Evolutionary conservation across 2,797 vertebrate species (phyloP), one percentile per base, ranked within the genome.

Genomic region (Phrynocephalus guinanensis): DNA sequence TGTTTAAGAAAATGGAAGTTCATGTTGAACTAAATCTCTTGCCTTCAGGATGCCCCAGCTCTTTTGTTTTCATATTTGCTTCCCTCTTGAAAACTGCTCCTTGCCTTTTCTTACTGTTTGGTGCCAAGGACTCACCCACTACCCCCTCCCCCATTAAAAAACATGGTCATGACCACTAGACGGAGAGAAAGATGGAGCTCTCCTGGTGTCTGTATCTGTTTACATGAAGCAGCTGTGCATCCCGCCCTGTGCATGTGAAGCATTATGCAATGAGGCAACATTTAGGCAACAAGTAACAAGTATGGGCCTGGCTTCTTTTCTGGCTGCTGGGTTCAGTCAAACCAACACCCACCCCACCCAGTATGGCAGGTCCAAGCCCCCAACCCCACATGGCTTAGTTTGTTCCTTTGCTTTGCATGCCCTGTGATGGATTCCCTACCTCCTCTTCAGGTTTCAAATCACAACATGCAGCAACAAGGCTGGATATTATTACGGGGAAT

Each of bases 391-490:
- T 15, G 18, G 20, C 48, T 44, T 26, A 84, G 33, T 52, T 38
- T 63, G 28, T 66, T 66, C 18, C 24, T 30, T 79, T 26, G 75
- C 72, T 87, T 63, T 72, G 33, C 33, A 7, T 28, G 33, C 38
- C 33, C 5, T 10, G 8, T 28, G 67, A n/a, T 79, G 48, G 5
- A 0, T 22, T 60, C 33, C 26, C 44, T 48, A 20, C 28, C 30
- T 16, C 77, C 38, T 77, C 44, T 50, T 78, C 38, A 68, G 75
- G 28, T 85, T 85, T 85, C 84, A 52, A 77, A 77, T 44, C 18
- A 72, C 71, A 84, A 63, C 67, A 63, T 33, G 76, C 52, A 84
- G 33, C n/a, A 18, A 60, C 75, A 63, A 11, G 82, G 67, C 50
- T 60, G 67, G 75, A 30, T 84, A 48, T 63, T 78, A 67, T 79